Conservation (phyloP, 2,797 vertebrate genomes). For the Tenualosa thibaudeaui region DNA sequence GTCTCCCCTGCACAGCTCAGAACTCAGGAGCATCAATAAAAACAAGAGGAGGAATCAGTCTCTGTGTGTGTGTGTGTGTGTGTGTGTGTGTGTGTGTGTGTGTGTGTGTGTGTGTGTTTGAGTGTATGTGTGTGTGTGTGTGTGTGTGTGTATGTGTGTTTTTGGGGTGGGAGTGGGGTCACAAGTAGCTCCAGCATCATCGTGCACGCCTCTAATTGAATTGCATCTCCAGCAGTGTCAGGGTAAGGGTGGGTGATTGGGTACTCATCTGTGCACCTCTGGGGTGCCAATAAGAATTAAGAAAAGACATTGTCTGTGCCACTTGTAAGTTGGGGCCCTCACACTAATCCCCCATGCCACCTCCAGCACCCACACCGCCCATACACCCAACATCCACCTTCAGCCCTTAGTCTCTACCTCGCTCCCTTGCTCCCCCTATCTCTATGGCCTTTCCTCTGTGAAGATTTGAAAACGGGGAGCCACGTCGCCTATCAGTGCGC, state of each 20-base stretch:
- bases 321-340: background rate
- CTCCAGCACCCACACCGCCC: background rate
- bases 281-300: background rate
- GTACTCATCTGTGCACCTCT: background rate
- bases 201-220: background rate
- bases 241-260: background rate
- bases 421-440: slow-evolving; percentile 29
- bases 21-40: background rate
- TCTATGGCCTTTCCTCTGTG: slow-evolving; percentile 25
- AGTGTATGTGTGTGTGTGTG: background rate
- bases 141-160: background rate
- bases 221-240: background rate
- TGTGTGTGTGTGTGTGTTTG: background rate
- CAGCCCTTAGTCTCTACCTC: slow-evolving; percentile 2
- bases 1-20: background rate
- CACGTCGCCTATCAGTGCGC: slow-evolving; percentile 36
- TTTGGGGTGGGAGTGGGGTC: background rate
- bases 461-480: slow-evolving; percentile 40
- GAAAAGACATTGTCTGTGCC: background rate
- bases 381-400: slow-evolving; percentile 26
- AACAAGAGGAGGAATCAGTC: background rate
- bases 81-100: background rate
- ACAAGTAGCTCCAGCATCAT: background rate
- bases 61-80: background rate
- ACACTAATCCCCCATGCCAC: background rate